phyloP scores from a whole-genome alignment of 2,888 invertebrate species.

The Lithophane leautieri region DNA sequence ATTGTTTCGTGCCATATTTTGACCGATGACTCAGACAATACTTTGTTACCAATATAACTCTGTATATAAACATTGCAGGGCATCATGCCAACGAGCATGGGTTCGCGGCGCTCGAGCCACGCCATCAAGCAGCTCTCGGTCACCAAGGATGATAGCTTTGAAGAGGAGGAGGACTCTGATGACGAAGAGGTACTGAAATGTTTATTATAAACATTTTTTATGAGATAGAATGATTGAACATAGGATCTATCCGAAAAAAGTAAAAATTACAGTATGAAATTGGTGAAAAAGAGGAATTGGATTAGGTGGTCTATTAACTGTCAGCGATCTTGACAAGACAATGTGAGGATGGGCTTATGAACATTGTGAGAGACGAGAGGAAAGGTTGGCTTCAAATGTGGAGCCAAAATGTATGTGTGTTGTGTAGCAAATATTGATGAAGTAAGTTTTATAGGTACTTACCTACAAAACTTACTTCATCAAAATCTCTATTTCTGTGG shows the following conservation, averaged over 20 bases:
- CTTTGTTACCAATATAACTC: conserved; percentile 13
- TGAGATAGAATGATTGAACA: background rate
- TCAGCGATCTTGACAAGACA: background rate
- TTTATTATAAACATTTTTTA: background rate
- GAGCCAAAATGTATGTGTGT: background rate
- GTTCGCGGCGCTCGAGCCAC: conserved; percentile 89
- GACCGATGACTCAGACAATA: conserved; percentile 17
- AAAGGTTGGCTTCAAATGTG: background rate
- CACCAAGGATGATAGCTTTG: conserved; percentile 89
- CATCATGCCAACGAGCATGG: conserved; percentile 85
- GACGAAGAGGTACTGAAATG: conserved; percentile 78
- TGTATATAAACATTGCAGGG: conserved; percentile 78
- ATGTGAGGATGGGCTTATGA: background rate
- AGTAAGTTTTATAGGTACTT: background rate
- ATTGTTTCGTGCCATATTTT: conserved; percentile 13
- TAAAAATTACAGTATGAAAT: background rate
- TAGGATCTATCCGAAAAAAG: background rate
- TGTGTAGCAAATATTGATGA: background rate
- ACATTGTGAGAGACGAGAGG: background rate
- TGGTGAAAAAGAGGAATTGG: background rate
- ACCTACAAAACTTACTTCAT: no score
- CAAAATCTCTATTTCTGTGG: no score
- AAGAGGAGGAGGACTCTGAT: conserved; percentile 89
- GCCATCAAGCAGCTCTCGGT: conserved; percentile 88
- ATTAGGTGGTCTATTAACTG: background rate